Evolutionary conservation across 2,113 vertebrate genomes (phyloP).

Genomic region (Cyphomyrus plagiostoma): DNA sequence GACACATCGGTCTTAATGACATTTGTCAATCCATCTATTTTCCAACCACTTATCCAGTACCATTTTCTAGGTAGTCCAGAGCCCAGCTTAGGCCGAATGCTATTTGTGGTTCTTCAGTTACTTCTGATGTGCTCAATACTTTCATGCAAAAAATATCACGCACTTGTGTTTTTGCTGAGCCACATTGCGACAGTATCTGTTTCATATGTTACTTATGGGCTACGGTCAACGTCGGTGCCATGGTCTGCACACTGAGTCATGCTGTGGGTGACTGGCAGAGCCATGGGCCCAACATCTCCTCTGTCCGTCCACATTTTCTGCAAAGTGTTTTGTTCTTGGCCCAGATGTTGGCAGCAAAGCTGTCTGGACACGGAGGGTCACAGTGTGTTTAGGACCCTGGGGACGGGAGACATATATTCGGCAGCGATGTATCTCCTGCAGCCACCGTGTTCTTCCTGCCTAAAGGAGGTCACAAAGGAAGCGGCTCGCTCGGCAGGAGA

Average conservation of each 20-base stretch:
- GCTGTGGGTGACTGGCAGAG: neutral
- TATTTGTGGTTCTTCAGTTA: neutral
- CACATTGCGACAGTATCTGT: neutral
- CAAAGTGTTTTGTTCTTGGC: neutral
- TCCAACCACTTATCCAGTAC: neutral
- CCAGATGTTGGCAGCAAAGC: neutral
- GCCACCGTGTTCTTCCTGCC: neutral
- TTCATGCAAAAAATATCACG: neutral
- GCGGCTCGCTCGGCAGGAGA: neutral
- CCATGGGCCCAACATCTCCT: neutral
- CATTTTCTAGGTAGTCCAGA: neutral
- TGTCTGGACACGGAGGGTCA: neutral
- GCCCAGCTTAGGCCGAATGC: neutral
- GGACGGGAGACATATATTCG: neutral
- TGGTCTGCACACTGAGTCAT: neutral
- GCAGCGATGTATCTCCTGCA: neutral
- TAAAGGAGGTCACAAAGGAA: conserved; percentile 1
- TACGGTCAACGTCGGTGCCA: neutral
- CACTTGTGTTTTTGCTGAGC: neutral
- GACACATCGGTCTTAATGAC: neutral
- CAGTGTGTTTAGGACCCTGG: neutral
- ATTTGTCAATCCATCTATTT: neutral
- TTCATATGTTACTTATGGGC: neutral
- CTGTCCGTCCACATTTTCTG: neutral
- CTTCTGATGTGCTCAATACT: neutral